Evolutionary conservation across 2,888 invertebrate species (phyloP), one percentile per base, ranked within the genome.

Genomic region (Scaptomyza parva): DNA sequence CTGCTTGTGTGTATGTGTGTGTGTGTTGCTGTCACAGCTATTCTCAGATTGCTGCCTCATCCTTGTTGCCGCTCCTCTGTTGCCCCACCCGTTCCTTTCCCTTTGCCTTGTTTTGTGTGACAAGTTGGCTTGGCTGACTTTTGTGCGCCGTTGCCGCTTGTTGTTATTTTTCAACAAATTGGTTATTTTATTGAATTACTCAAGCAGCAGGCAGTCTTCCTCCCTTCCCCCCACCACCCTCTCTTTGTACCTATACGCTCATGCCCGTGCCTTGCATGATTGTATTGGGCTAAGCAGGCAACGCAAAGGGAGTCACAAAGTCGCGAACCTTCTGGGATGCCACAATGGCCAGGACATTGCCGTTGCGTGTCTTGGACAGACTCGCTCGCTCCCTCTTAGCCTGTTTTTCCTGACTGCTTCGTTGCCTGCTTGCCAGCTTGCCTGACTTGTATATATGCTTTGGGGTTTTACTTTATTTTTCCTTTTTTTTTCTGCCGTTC

Each of bases 181-280:
- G 86, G 86, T 84, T 84, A 84, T 84, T 88, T 84, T 84, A 84
- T 84, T 88, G 88, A 84, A 84, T 84, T 86, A 84, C 88, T 87
- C 86, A 87, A 83, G 77, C 88, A 78, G 79, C 82, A 84, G 85
- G 81, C 70, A 63, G 63, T 47, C 41, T 11, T 12, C 17, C 26
- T 5, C 39, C 2, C n/a, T 2, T 6, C 9, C 33, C 12, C 3
- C 17, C 22, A 2, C 24, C 24, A 1, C 33, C 30, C 45, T n/a
- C 35, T 5, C 28, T 2, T 20, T 41, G 7, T 17, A 40, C 22
- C 43, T n/a, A 37, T n/a, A 18, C 6, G 18, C 24, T 6, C 7
- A 37, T 6, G 5, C 9, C 12, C 20, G 8, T 22, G 28, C 41
- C 26, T 53, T 61, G 68, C 75, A 58, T 78, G 76, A 84, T 86